Evolutionary conservation across 2,888 invertebrate species (phyloP), one percentile per base, ranked within the genome.

Genomic region (Caradrina clavipalpis): DNA sequence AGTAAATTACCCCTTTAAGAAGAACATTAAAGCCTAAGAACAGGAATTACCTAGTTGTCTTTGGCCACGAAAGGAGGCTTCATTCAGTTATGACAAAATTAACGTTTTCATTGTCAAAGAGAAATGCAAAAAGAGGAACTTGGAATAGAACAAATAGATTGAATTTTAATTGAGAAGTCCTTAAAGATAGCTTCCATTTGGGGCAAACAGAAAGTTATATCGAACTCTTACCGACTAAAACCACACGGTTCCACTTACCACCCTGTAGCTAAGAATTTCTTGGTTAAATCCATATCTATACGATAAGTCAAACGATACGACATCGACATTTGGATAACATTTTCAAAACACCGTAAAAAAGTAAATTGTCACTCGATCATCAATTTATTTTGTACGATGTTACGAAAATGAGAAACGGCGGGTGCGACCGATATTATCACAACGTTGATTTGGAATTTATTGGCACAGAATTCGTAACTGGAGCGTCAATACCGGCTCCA

Each of bases 401-500:
- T 78, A 69, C 65, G 76, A 71, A 77, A 77, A 75, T 76, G 71
- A 76, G 81, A 78, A 78, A 71, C 76, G 67, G 60, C 70, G 61
- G 73, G 59, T 77, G 74, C 71, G 62, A 75, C 76, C 66, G 81
- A 83, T 83, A 80, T 83, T 79, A 76, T 76, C 81, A 76, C 69
- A 81, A 72, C 84, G 80, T 88, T 86, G 87, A 87, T 88, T 86
- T 81, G 83, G 81, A 87, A 89, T 89, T 89, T 88, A 89, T 88
- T 86, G 85, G 75, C 80, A 82, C 83, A 82, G 89, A 86, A 90
- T 91, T 88, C 86, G 88, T 89, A 86, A 87, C 84, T 86, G 80
- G 80, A 79, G 80, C 87, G 88, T 90, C 90, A 90, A 91, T 90
- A 88, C 87, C 83, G 83, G 84, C 85, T 86, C 85, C 85, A 85